Evolutionary conservation across 2,888 invertebrate species (phyloP).

Genomic region (Tyria jacobaeae): DNA sequence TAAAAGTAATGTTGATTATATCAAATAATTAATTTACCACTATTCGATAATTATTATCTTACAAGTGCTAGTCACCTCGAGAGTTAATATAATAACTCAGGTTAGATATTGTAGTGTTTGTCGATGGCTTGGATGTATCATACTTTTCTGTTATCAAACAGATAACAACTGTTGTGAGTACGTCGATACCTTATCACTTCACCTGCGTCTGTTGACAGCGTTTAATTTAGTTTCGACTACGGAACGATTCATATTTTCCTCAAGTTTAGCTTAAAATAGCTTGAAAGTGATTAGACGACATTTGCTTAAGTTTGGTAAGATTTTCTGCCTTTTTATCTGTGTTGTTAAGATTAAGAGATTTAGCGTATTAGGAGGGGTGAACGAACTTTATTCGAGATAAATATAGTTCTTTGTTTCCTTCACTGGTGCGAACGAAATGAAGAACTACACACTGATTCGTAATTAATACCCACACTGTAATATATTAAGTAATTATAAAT

Average conservation of each 20-base stretch:
- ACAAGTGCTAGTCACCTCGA: neutral
- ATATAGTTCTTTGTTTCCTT: conserved; percentile 44
- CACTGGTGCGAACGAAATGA: neutral
- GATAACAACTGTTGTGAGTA: conserved; percentile 66
- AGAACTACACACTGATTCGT: neutral
- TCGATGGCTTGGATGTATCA: conserved; percentile 34
- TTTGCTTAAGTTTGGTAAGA: conserved; percentile 39
- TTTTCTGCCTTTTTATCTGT: conserved; percentile 16
- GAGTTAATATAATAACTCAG: neutral
- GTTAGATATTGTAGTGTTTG: conserved; percentile 19
- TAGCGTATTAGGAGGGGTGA: conserved; percentile 26
- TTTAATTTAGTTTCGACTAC: conserved; percentile 51
- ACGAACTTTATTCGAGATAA: conserved; percentile 43
- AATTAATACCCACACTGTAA: too few relatives aligned
- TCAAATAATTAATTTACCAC: too few relatives aligned
- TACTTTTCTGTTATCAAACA: conserved; percentile 52
- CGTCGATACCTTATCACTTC: conserved; percentile 68
- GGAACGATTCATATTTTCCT: conserved; percentile 34
- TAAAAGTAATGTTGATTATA: neutral
- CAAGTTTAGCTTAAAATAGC: conserved; percentile 26
- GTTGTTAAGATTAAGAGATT: conserved; percentile 18
- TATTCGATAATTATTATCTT: neutral
- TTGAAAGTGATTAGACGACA: conserved; percentile 19
- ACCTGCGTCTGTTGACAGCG: conserved; percentile 37
- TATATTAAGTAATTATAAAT: too few relatives aligned